phyloP scores from a whole-genome alignment of 2,797 vertebrate species.

The Cossypha polioptera region DNA sequence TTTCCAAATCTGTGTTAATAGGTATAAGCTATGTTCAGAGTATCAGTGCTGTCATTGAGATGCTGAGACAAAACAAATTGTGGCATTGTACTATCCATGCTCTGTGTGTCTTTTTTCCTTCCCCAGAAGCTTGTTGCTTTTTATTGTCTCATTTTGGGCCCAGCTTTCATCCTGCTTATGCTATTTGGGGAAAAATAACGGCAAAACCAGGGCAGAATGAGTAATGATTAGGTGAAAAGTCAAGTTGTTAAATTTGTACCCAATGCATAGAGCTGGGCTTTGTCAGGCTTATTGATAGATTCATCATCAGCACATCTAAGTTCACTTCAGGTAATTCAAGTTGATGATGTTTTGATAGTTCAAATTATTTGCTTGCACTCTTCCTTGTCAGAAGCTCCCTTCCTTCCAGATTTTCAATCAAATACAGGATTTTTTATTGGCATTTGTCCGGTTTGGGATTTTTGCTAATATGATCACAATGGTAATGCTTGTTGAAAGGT shows the following conservation, averaged over 20 bases:
- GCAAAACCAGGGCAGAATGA: neutral
- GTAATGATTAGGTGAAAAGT: neutral
- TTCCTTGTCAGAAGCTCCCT: neutral
- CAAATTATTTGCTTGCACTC: neutral
- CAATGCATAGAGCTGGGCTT: neutral
- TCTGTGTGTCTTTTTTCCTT: neutral
- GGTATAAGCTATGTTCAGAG: neutral
- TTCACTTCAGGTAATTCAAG: neutral
- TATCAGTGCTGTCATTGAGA: neutral
- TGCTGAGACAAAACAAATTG: neutral
- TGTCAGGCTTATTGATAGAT: neutral
- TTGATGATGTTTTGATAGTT: neutral
- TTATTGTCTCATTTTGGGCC: neutral
- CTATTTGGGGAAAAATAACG: neutral
- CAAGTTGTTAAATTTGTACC: neutral
- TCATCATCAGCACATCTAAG: neutral
- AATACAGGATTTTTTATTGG: accelerated
- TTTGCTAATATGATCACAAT: neutral
- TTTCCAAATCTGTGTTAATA: neutral
- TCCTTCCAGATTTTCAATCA: neutral
- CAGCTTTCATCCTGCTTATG: neutral
- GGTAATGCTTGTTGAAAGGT: neutral
- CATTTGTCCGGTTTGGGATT: neutral
- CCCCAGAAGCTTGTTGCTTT: neutral
- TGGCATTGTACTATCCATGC: neutral